Evolutionary conservation across 2,797 vertebrate species (phyloP).

Genomic region (Spinibarbus caldwelli): DNA sequence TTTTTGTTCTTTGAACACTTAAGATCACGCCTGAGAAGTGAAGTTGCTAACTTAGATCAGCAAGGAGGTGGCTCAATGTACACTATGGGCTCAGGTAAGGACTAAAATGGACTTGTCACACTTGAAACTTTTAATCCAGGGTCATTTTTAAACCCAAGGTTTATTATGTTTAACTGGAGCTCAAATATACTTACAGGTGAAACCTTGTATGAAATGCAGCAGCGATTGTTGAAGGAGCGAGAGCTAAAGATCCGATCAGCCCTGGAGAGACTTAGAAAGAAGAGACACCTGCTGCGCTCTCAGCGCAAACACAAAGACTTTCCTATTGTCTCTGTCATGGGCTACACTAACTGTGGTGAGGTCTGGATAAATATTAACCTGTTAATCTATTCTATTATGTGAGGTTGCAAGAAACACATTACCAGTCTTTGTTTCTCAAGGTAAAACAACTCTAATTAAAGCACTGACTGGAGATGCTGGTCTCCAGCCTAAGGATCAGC

Average conservation of each 20-base stretch:
- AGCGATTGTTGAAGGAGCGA: conserved; percentile 85
- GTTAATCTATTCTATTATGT: background rate
- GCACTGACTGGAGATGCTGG: conserved; percentile 84
- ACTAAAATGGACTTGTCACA: background rate
- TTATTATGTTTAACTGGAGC: background rate
- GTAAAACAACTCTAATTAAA: conserved; percentile 93
- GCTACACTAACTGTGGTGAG: conserved; percentile 97
- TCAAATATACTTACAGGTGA: conserved; percentile 79
- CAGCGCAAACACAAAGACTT: conserved; percentile 82
- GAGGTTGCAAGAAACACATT: background rate
- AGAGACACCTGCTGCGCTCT: conserved; percentile 82
- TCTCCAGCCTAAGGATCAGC: conserved; percentile 85
- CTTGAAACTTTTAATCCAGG: background rate
- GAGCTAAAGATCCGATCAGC: conserved; percentile 83
- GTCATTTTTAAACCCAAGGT: background rate
- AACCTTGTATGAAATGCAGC: conserved; percentile 83
- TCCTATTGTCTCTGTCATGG: conserved; percentile 85
- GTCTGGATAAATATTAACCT: background rate
- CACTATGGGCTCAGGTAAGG: conserved; percentile 91
- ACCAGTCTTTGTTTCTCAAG: conserved; percentile 67
- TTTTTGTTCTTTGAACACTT: background rate
- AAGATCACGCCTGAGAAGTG: conserved; percentile 84
- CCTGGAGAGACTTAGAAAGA: conserved; percentile 82
- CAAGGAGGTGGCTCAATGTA: conserved; percentile 86
- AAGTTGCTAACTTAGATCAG: conserved; percentile 78